Evolutionary conservation across 2,888 invertebrate species (phyloP).

Genomic region (Andricus curvator): DNA sequence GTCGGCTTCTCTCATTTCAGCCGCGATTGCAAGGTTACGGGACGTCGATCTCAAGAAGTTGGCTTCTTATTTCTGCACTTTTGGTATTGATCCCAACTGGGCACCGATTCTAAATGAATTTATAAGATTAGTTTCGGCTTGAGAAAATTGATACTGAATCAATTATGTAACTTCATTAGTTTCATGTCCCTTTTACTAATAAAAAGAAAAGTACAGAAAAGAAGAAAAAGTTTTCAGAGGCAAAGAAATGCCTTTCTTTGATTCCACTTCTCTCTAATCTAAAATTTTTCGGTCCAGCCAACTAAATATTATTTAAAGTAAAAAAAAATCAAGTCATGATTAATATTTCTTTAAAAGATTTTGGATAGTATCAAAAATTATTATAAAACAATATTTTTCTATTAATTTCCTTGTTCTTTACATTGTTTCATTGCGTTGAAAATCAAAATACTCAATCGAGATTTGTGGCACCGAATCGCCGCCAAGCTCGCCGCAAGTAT

Average conservation of each 20-base stretch:
- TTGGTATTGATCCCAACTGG: not conserved
- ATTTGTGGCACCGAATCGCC: no score
- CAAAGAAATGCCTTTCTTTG: no score
- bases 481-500: no score
- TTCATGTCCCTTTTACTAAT: constrained; percentile 3
- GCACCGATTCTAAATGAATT: constrained; percentile 6
- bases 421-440: no score
- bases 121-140: constrained; percentile 5
- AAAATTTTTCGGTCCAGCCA: not conserved
- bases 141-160: not conserved
- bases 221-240: not conserved
- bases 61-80: not conserved
- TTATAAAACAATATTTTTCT: no score
- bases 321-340: no score
- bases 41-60: constrained; percentile 11
- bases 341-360: no score
- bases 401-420: no score
- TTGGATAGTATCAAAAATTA: no score
- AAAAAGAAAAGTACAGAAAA: not conserved
- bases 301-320: not conserved
- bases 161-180: constrained; percentile 1
- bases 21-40: constrained; percentile 25
- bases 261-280: not conserved
- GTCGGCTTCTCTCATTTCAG: constrained; percentile 56
- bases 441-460: no score